Base-by-base conservation (phyloP, 2,888 invertebrate genomes). In the Congeria kusceri region DNA sequence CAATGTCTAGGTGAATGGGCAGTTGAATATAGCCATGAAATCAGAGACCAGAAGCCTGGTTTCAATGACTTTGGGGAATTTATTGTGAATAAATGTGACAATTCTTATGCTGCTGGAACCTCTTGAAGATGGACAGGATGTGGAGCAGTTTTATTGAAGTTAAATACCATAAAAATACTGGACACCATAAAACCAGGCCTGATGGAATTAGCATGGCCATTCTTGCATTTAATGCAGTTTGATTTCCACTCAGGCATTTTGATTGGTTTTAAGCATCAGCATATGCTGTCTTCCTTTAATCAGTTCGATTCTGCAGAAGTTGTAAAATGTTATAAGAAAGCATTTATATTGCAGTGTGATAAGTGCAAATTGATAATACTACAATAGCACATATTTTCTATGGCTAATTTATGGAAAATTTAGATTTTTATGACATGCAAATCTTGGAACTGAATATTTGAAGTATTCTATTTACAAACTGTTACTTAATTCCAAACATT, bases 101-200 rank as follows among this genome's bases (percentile, higher is more conserved):
- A 39, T 39, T 39, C 39, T 39, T 39, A 39, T 39, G 39, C 5
- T 39, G 39, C 39, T 39, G 39, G 39, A 39, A 39, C 15, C 39
- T 39, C 25, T 49, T 62, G 62, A 69, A 39, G 62, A 29, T 18
- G 39, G 46, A 49, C 69, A 69, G 69, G 44, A 32, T 61, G 46
- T 28, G 11, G 0, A 3, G 58, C 49, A 59, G 56, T 72, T 72
- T 64, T 72, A 65, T 72, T 65, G 65, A 65, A 59, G 47, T 64
- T 58, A 57, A 64, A 58, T 59, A 46, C 58, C 39, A 58, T 32
- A 58, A 65, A 72, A 72, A 58, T 27, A 65, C 18, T 13, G 49
- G 58, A 59, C 57, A 58, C 65, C 72, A 72, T 65, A 64, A 59
- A 72, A 72, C 46, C 58, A 23, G 11, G 61, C 13, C 28, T 39